Base-by-base conservation (phyloP, 2,797 vertebrate species). In the Chaetodon trifasciatus region DNA sequence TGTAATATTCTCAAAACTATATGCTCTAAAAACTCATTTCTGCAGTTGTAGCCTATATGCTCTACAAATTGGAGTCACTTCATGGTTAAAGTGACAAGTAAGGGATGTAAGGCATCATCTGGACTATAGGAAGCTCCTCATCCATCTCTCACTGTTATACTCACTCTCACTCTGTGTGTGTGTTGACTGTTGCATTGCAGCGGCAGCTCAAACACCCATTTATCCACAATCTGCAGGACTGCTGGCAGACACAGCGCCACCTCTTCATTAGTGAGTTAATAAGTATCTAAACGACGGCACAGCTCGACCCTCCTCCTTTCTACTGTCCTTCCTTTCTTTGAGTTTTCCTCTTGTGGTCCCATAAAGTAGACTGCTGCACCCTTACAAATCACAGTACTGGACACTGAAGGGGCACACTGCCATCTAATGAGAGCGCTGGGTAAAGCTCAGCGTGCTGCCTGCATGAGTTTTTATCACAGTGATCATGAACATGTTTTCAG, bases 261-360 rank as follows among this genome's bases (percentile, higher is more conserved):
- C 96, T 98, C 92, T 97, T 98, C 94, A 97, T 98, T 94, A 97
- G 97, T 98, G 96, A 98, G 97, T 97, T 70, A 9, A 78, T 71
- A 50, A 69, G 56, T 89, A 90, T 78, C 89, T 74, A 58, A 86
- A 82, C 50, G 69, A 78, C 73, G 81, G 85, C 64, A 70, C n/a
- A 47, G 55, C 56, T 62, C 24, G 11, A 76, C 28, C 52, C 52
- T 62, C 39, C 49, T 56, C 28, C 68, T 69, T 40, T 24, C 57
- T 23, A 6, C 65, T 46, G 2, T 56, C 15, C 62, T 50, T 12
- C 17, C 42, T 9, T 65, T 40, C 40, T 76, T 70, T 49, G 1
- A 58, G 32, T 24, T 49, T 47, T 37, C n/a, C 28, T 63, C 65
- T 35, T 39, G 19, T 32, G 32, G 12, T 76, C 52, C 58, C 17